phyloP scores from a whole-genome alignment of 2,888 invertebrate species.

The Blastobasis lacticolella region DNA sequence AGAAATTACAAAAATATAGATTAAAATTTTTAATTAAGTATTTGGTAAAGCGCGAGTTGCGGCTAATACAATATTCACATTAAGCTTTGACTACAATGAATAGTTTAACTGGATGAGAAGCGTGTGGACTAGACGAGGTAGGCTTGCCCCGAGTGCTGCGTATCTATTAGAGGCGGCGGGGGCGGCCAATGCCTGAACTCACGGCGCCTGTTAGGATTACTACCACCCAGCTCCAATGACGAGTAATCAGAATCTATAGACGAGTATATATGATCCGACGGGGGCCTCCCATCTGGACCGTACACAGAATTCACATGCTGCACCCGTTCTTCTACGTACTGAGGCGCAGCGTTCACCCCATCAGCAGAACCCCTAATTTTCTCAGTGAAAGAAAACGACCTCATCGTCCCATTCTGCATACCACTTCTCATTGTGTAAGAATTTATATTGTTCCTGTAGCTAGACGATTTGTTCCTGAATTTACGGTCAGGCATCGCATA shows the following conservation, averaged over 20 bases:
- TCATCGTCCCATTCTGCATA: conserved; percentile 74
- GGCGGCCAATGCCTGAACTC: conserved; percentile 66
- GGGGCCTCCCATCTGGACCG: conserved; percentile 78
- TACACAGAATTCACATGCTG: conserved; percentile 60
- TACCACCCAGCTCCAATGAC: conserved; percentile 80
- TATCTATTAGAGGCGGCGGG: conserved; percentile 58
- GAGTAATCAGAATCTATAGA: conserved; percentile 93
- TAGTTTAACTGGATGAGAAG: conserved; percentile 34
- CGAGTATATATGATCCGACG: conserved; percentile 91
- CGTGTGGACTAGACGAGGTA: conserved; percentile 66
- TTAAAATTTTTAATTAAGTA: conserved; percentile 53
- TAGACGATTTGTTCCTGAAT: conserved; percentile 56
- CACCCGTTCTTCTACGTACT: conserved; percentile 48
- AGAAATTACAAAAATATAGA: conserved; percentile 71
- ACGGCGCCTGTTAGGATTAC: conserved; percentile 56
- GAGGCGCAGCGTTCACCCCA: conserved; percentile 78
- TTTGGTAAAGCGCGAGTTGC: conserved; percentile 70
- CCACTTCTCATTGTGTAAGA: conserved; percentile 84
- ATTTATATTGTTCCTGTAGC: conserved; percentile 87
- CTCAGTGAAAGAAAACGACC: conserved; percentile 75
- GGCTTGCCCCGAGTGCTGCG: conserved; percentile 64
- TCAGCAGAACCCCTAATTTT: conserved; percentile 56
- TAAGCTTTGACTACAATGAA: conserved; percentile 57
- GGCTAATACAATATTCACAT: conserved; percentile 61
- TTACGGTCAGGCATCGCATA: conserved; percentile 89